Evolutionary conservation across 92 coral and sea anemone species (phyloP), one percentile per base, ranked within the genome.

Genomic region (Anthopleura xanthogrammica): DNA sequence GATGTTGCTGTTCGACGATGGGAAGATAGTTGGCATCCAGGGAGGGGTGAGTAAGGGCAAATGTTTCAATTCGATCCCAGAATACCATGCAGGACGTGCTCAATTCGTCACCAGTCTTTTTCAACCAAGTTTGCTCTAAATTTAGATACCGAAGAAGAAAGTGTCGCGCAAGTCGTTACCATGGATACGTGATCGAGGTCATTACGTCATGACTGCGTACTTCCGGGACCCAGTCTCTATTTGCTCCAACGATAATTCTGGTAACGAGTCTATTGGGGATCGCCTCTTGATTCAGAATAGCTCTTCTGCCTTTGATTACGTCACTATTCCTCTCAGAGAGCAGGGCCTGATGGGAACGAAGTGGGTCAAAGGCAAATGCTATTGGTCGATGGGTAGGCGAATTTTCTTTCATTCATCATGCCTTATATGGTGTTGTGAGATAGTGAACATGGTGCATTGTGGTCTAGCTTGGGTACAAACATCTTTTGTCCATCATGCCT

Each of bases 361-460:
- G 68, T 95, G 98, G 98, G 90, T 87, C 41, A 89, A 90, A 79
- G 98, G 98, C 58, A 86, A 90, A 79, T 93, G 98, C 80, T 82
- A 89, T 85, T 93, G 93, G 93, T 83, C 95, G 12, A 95, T 95
- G 98, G 98, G 98, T 95, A 81, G 70, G 98, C 13, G n/a, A 41
- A 75, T 7, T 54, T 11, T 8, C 3, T 11, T 54, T 54, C 13
- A 54, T 29, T 29, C 36, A 29, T 29, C 36, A 29, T 29, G 36
- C 36, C 36, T 29, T 29, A 29, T 29, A 29, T 29, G 36, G 36
- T 29, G 36, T 29, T 29, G 36, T 29, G 36, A 29, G 36, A 29
- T 29, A 46, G 50, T 46, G 50, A 46, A 3, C 9, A 46, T 46
- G 50, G 7, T 46, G 50, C 50, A 46, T 46, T 46, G 9, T 46